These are phyloP conservation scores for Picus viridis DNA, from an alignment of 2,797 vertebrate genomes.

Conservation along the genomic window DNA sequence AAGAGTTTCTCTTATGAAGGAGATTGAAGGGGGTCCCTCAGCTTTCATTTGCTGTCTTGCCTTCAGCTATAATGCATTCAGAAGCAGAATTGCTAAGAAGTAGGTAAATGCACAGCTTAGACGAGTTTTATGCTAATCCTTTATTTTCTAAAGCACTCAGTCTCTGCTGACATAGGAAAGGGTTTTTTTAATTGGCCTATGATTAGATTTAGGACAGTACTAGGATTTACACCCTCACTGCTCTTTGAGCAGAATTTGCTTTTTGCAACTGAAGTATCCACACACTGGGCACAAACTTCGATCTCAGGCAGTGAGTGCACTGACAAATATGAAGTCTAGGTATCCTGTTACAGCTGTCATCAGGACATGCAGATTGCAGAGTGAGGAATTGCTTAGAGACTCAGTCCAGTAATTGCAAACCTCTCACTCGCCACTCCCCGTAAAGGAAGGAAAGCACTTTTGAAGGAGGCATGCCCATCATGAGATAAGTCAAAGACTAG, in stretches of 20 bases:
- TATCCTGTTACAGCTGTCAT: conserved; percentile 47
- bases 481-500: background rate
- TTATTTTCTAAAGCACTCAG: background rate
- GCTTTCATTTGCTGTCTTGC: background rate
- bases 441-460: background rate
- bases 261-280: background rate
- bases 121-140: background rate
- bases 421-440: background rate
- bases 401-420: background rate
- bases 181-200: background rate
- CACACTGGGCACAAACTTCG: background rate
- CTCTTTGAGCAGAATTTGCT: background rate
- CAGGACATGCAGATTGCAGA: background rate
- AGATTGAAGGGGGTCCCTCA: background rate
- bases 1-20: background rate
- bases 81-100: background rate
- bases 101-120: background rate
- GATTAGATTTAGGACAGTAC: background rate
- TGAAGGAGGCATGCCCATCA: background rate
- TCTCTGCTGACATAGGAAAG: background rate
- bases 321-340: conserved; percentile 20
- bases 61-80: background rate
- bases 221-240: background rate
- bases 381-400: background rate
- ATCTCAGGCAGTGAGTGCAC: background rate